phyloP scores from a whole-genome alignment of 2,113 vertebrate genomes.

The Prinia subflava region DNA sequence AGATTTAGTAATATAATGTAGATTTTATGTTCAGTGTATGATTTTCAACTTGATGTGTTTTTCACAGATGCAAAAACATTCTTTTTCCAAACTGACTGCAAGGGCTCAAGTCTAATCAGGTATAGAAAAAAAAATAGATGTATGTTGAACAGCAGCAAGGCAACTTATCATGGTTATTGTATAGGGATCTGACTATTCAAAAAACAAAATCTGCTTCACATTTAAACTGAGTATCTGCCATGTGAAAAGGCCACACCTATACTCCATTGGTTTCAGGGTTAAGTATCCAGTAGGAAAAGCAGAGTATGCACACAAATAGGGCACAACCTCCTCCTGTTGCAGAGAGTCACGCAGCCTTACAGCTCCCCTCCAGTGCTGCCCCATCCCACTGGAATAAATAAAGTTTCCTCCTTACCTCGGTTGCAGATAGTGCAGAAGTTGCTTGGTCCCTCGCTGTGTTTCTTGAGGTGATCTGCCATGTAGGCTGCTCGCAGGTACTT shows the following conservation, averaged over 20 bases:
- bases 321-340: slow-evolving; percentile 8
- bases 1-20: neutral
- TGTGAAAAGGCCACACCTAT: neutral
- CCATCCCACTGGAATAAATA: neutral
- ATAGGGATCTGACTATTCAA: neutral
- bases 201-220: neutral
- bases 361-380: neutral
- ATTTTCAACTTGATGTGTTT: neutral
- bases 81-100: neutral
- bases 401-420: slow-evolving; percentile 84
- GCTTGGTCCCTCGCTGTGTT: slow-evolving; percentile 97
- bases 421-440: slow-evolving; percentile 99
- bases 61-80: neutral
- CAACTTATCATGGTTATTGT: neutral
- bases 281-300: neutral
- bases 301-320: neutral
- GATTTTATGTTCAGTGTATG: neutral
- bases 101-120: neutral
- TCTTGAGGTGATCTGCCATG: slow-evolving; percentile 98
- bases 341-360: neutral
- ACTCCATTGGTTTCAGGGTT: neutral
- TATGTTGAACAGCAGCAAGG: neutral
- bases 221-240: neutral
- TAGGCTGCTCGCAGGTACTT: slow-evolving; percentile 96
- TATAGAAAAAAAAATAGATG: neutral